Conservation (phyloP, 2,797 vertebrate genomes). For the Tinamus major region DNA sequence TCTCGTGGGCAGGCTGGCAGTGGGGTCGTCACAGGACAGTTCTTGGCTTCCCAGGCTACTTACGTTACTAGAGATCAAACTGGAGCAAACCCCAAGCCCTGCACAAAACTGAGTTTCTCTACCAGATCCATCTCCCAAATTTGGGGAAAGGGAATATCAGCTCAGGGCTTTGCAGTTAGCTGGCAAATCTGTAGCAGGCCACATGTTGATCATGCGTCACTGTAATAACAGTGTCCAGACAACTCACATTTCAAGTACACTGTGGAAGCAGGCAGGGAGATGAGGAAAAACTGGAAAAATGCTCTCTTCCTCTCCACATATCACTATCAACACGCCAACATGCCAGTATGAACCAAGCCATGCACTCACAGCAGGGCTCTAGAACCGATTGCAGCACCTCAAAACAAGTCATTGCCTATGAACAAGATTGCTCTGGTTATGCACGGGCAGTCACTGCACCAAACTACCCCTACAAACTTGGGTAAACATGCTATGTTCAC, state of each 20-base stretch:
- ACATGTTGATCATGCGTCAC: background rate
- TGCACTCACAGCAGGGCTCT: background rate
- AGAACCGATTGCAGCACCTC: background rate
- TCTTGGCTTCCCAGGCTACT: background rate
- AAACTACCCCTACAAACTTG: background rate
- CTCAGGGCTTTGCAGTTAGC: background rate
- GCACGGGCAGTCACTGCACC: background rate
- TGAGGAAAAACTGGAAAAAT: background rate
- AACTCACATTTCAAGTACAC: background rate
- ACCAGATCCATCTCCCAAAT: background rate
- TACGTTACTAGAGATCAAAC: background rate
- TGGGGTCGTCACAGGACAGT: rapidly evolving
- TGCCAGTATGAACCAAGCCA: background rate
- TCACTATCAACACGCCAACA: rapidly evolving
- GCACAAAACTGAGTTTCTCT: rapidly evolving
- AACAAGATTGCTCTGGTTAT: background rate
- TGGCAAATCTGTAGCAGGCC: rapidly evolving
- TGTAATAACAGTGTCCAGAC: rapidly evolving
- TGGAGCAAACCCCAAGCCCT: background rate
- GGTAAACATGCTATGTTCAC: rapidly evolving
- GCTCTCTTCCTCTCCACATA: background rate
- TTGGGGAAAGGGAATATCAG: background rate
- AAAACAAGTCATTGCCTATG: background rate
- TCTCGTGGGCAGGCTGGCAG: background rate
- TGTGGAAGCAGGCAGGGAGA: background rate